These are phyloP conservation scores for Lasioglossum pauxillum DNA, from an alignment of 2,888 invertebrate species.

Conservation along the genomic window DNA sequence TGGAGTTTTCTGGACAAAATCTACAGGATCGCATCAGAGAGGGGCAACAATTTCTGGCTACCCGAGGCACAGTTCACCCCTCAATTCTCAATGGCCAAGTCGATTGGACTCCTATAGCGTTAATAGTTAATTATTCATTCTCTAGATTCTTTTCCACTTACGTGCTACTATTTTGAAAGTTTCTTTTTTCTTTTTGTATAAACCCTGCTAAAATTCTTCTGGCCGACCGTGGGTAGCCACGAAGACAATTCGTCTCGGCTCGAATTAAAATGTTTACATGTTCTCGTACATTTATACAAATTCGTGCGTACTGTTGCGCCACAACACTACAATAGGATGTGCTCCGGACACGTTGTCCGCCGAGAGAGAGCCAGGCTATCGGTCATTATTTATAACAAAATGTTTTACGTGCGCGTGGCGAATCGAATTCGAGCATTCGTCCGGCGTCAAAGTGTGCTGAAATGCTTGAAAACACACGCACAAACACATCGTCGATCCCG, in stretches of 20 bases:
- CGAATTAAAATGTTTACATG: background rate
- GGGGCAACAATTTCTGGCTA: too few relatives aligned
- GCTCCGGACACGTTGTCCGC: background rate
- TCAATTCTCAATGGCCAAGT: slow-evolving; percentile 80
- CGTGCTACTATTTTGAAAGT: slow-evolving; percentile 60
- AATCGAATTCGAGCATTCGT: background rate
- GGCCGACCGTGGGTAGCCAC: slow-evolving; percentile 17
- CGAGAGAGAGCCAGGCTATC: slow-evolving; percentile 15
- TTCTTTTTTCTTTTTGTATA: slow-evolving; percentile 61
- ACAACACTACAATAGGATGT: background rate
- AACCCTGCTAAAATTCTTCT: slow-evolving; percentile 75
- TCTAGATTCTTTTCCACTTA: slow-evolving; percentile 56
- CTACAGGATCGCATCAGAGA: too few relatives aligned
- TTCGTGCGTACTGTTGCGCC: background rate
- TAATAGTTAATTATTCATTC: slow-evolving; percentile 38
- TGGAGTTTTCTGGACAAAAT: too few relatives aligned
- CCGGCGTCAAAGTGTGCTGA: slow-evolving; percentile 13
- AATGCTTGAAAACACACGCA: slow-evolving; percentile 15
- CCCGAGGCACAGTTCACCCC: slow-evolving; percentile 49
- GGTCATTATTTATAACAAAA: slow-evolving; percentile 1
- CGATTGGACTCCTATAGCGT: slow-evolving; percentile 71
- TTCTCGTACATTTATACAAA: background rate
- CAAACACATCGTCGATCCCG: background rate
- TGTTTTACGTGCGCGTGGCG: slow-evolving; percentile 26
- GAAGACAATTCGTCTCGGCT: background rate